These are phyloP conservation scores for Triplophysa tibetana DNA, from an alignment of 2,113 vertebrate genomes.

Conservation along the genomic window DNA sequence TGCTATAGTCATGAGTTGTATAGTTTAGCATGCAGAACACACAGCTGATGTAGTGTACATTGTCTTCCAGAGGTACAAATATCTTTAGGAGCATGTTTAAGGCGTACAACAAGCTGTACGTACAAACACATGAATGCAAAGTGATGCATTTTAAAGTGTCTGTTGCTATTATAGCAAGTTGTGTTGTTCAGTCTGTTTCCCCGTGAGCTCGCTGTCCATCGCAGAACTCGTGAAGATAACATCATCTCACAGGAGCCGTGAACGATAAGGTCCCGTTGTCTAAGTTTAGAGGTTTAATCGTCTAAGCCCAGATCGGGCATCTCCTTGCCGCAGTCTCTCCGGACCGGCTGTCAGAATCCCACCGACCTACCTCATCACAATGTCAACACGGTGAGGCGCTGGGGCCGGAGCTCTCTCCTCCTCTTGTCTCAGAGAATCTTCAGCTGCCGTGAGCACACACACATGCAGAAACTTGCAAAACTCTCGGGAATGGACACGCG, in stretches of 20 bases:
- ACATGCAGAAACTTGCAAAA: conserved; percentile 24
- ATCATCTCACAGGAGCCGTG: conserved; percentile 2
- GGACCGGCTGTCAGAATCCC: conserved; percentile 53
- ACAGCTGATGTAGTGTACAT: not conserved
- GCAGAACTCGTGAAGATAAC: not conserved
- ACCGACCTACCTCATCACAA: conserved; percentile 43
- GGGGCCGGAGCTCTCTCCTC: conserved; percentile 21
- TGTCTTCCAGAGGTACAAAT: not conserved
- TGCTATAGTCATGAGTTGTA: not conserved
- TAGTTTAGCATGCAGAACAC: not conserved
- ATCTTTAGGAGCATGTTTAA: not conserved
- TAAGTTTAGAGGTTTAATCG: conserved; percentile 33
- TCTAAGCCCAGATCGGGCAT: conserved; percentile 16
- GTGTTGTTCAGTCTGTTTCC: not conserved
- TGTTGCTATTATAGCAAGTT: not conserved
- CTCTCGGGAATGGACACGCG: not conserved
- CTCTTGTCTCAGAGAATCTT: not conserved
- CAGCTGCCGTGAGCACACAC: not conserved
- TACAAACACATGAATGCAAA: not conserved
- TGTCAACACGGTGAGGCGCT: conserved; percentile 10
- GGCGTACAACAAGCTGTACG: not conserved
- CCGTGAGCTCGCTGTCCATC: too few species aligned
- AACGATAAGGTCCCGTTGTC: conserved; percentile 1
- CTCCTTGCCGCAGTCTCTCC: conserved; percentile 45
- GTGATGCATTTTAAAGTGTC: too few species aligned